Evolutionary conservation across 2,797 vertebrate genomes (phyloP).

Genomic region (Periophthalmus magnuspinnatus): DNA sequence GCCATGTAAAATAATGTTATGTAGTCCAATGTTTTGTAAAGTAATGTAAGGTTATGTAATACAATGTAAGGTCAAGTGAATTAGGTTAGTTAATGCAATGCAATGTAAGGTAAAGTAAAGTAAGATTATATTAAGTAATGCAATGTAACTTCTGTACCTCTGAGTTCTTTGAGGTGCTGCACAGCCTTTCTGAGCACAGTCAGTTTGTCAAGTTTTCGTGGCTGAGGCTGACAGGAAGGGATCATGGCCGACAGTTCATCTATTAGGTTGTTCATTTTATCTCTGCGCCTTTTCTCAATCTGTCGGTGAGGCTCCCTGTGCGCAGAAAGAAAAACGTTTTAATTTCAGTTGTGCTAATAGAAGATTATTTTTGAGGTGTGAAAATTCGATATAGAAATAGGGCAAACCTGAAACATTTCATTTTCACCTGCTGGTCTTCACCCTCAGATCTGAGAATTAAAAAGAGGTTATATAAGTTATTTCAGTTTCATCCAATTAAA

Average conservation of each 20-base stretch:
- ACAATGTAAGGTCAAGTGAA: no score
- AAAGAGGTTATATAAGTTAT: background rate
- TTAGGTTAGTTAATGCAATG: background rate
- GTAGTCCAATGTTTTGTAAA: no score
- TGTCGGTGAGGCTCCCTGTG: constrained; percentile 91
- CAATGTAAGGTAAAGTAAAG: background rate
- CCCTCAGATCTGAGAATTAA: constrained; percentile 61
- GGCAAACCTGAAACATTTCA: constrained; percentile 72
- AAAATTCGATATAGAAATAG: background rate
- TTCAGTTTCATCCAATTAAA: background rate
- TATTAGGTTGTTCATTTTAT: constrained; percentile 96
- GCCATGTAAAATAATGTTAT: no score
- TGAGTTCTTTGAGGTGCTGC: constrained; percentile 89
- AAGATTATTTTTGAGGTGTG: background rate
- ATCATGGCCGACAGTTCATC: constrained; percentile 91
- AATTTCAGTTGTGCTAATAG: background rate
- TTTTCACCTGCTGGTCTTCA: constrained; percentile 71
- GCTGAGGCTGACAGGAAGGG: constrained; percentile 89
- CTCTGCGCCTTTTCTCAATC: constrained; percentile 89
- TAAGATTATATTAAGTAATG: background rate
- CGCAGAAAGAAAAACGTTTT: background rate
- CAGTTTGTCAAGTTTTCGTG: constrained; percentile 91
- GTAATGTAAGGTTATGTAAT: no score
- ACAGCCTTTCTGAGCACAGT: constrained; percentile 92
- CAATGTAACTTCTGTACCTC: constrained; percentile 72